Conservation (phyloP, 2,797 vertebrate species). For the Pterois miles region DNA sequence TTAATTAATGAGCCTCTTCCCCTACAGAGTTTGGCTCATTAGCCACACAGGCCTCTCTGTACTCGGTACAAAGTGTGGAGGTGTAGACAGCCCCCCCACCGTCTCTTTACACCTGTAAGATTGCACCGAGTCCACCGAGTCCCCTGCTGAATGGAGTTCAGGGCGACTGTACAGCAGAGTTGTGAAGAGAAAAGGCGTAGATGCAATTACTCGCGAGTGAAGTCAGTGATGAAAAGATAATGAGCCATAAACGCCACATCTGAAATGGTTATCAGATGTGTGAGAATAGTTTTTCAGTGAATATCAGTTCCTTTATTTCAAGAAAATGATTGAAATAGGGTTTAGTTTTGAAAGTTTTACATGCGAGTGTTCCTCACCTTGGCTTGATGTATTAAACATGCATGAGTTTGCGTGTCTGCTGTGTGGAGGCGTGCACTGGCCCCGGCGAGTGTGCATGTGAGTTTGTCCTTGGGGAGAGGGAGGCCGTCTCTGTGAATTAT, state of each 20-base stretch:
- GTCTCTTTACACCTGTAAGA: slow-evolving; percentile 19
- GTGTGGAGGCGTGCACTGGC: neutral
- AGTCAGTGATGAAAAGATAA: slow-evolving; percentile 20
- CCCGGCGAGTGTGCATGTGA: slow-evolving; percentile 22
- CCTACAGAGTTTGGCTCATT: slow-evolving; percentile 31
- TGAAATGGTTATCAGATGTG: neutral
- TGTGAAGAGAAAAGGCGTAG: slow-evolving; percentile 9
- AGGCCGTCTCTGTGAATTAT: slow-evolving; percentile 64
- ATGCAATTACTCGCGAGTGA: slow-evolving; percentile 21
- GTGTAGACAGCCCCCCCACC: neutral
- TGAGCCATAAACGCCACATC: neutral
- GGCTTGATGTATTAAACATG: slow-evolving; percentile 37
- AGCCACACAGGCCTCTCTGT: slow-evolving; percentile 3
- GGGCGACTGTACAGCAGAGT: neutral
- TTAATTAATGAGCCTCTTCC: slow-evolving; percentile 40
- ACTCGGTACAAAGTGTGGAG: slow-evolving; percentile 5
- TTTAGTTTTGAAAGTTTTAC: neutral
- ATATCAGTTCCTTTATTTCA: neutral
- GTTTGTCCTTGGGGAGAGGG: slow-evolving; percentile 9
- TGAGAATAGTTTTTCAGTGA: neutral
- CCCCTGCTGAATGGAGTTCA: neutral
- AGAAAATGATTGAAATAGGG: neutral
- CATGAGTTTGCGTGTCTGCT: slow-evolving; percentile 7
- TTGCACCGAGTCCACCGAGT: neutral
- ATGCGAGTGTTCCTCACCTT: slow-evolving; percentile 1